These are phyloP conservation scores for Paralvinella palmiformis DNA, from an alignment of 1,140 invertebrate species.

Conservation along the genomic window DNA sequence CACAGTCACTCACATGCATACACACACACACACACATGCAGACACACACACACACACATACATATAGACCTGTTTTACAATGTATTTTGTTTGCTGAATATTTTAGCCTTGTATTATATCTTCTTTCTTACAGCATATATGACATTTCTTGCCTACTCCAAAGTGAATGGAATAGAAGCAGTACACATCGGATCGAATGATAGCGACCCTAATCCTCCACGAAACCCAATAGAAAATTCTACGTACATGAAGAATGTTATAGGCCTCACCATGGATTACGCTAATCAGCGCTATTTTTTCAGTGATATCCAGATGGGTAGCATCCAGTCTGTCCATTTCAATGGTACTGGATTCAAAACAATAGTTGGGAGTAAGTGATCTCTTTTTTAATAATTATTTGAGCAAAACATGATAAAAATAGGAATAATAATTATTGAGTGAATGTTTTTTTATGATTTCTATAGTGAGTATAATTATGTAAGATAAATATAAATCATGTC, in stretches of 20 bases:
- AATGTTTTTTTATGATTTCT: no score
- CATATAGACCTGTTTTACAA: no score
- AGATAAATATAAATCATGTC: no score
- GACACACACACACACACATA: no score
- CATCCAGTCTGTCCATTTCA: slow-evolving; percentile 77
- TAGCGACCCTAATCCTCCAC: slow-evolving; percentile 65
- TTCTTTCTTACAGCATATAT: slow-evolving; percentile 60
- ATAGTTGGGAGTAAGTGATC: slow-evolving; percentile 64
- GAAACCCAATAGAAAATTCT: slow-evolving; percentile 61
- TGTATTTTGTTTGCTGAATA: neutral
- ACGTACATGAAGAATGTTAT: slow-evolving; percentile 74
- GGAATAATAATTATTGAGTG: no score
- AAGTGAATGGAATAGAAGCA: slow-evolving; percentile 80
- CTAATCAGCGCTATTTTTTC: slow-evolving; percentile 66
- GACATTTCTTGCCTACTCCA: slow-evolving; percentile 87
- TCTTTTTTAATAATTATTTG: no score
- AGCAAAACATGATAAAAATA: no score
- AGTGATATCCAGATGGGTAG: slow-evolving; percentile 79
- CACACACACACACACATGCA: no score
- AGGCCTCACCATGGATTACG: slow-evolving; percentile 73
- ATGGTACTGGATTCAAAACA: slow-evolving; percentile 65
- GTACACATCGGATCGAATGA: slow-evolving; percentile 75
- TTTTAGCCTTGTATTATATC: slow-evolving; percentile 18
- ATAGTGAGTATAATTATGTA: no score
- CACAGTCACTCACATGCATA: no score